Conservation (phyloP, 2,888 invertebrate species). For the Drosophila atripex region DNA sequence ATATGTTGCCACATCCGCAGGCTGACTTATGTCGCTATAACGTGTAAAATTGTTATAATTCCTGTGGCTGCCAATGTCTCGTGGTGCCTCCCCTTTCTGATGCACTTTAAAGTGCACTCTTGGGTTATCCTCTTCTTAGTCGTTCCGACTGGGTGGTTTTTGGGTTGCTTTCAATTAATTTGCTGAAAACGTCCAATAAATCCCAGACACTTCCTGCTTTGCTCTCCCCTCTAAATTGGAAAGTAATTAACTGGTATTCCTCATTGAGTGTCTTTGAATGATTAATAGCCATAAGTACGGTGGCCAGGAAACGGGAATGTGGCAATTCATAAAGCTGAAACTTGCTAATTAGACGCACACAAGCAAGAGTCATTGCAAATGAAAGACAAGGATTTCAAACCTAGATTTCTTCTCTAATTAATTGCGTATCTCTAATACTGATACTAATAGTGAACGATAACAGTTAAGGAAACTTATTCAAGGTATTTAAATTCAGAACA, state of each 20-base stretch:
- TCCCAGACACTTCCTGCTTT: constrained; percentile 14
- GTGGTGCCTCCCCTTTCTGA: constrained; percentile 7
- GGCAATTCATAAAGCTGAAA: constrained; percentile 9
- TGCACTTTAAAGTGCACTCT: constrained; percentile 55
- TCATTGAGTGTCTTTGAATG: constrained; percentile 24
- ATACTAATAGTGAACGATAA: not conserved
- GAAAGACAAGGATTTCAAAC: not conserved
- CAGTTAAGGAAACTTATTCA: not conserved
- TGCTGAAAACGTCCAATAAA: constrained; percentile 65
- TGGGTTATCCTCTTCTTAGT: constrained; percentile 11
- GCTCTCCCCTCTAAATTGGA: constrained; percentile 28
- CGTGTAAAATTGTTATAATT: constrained; percentile 82
- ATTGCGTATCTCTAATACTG: not conserved
- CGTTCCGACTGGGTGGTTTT: constrained; percentile 12
- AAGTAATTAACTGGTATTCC: constrained; percentile 57
- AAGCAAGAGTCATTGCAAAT: not conserved
- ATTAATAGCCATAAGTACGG: constrained; percentile 26
- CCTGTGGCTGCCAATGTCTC: constrained; percentile 75
- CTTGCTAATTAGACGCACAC: constrained; percentile 14
- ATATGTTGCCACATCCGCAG: constrained; percentile 78
- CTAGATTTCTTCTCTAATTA: no score
- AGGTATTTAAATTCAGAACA: no score
- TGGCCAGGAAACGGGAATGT: not conserved
- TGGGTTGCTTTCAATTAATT: constrained; percentile 73
- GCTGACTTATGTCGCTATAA: constrained; percentile 81